phyloP scores from a whole-genome alignment of 2,113 vertebrate species.

The Actenoides hombroni region DNA sequence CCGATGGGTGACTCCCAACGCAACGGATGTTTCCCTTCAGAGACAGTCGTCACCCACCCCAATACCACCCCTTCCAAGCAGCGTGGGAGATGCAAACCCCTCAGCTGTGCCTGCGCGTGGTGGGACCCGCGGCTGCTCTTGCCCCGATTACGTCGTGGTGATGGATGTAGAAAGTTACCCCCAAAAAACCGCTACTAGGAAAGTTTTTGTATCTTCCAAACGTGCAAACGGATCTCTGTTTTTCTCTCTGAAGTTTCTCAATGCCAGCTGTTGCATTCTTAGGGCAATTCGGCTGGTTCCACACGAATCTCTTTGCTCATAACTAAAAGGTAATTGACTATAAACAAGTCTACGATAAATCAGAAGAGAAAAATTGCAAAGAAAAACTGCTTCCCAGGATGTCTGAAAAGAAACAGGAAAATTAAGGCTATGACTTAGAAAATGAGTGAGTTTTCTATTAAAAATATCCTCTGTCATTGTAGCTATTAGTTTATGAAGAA shows the following conservation, averaged over 20 bases:
- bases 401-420: constrained; percentile 18
- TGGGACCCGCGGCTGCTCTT: neutral
- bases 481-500: constrained; percentile 31
- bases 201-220: constrained; percentile 27
- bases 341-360: constrained; percentile 21
- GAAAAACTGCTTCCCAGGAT: neutral
- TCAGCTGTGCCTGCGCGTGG: rapidly evolving
- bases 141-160: neutral
- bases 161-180: neutral
- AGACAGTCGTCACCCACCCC: neutral
- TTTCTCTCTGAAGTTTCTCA: neutral
- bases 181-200: neutral
- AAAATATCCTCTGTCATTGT: constrained; percentile 16
- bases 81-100: neutral
- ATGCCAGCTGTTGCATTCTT: neutral
- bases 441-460: constrained; percentile 13
- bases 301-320: neutral
- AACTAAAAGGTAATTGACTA: constrained; percentile 57
- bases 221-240: neutral
- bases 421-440: constrained; percentile 31
- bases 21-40: neutral
- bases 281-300: constrained; percentile 15
- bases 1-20: neutral
- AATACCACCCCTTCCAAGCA: neutral
- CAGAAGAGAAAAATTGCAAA: neutral